A percentile compares a stretch with the other conserved stretches of the same genome.
Conservation (phyloP, 2,113 vertebrate genomes). For the Patagioenas fasciata region DNA sequence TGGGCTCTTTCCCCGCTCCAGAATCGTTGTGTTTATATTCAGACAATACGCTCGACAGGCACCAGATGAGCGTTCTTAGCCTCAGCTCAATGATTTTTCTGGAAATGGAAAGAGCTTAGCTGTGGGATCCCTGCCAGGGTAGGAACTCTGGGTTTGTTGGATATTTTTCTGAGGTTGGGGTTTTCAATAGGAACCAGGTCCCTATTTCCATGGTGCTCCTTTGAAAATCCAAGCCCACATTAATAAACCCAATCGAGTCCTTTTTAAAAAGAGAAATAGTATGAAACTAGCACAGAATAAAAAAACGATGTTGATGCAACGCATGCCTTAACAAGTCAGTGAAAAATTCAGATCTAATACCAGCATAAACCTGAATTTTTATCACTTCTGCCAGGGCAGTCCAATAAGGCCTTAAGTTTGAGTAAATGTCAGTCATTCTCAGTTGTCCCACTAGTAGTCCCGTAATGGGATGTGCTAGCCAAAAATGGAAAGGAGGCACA, state of each 20-base stretch:
- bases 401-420: constrained; percentile 48
- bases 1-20: constrained; percentile 30
- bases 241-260: constrained; percentile 35
- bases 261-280: constrained; percentile 40
- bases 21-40: constrained; percentile 66
- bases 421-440: constrained; percentile 65
- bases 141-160: constrained; percentile 35
- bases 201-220: not conserved
- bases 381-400: constrained; percentile 54
- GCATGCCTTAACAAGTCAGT: not conserved
- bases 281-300: not conserved
- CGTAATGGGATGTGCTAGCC: constrained; percentile 56
- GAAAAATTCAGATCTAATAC: constrained; percentile 43
- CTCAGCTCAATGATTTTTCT: constrained; percentile 72
- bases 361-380: constrained; percentile 55
- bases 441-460: constrained; percentile 52
- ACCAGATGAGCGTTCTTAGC: constrained; percentile 73
- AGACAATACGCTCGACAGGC: constrained; percentile 67
- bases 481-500: constrained; percentile 62
- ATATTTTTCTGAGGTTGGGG: not conserved
- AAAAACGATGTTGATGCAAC: not conserved
- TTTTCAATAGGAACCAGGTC: constrained; percentile 9
- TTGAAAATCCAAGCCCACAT: not conserved
- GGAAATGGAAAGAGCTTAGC: constrained; percentile 65
- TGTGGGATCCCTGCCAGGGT: constrained; percentile 63